Evolutionary conservation across 2,797 vertebrate species (phyloP), one percentile per base, ranked within the genome.

Genomic region (Neoniphon sammara): DNA sequence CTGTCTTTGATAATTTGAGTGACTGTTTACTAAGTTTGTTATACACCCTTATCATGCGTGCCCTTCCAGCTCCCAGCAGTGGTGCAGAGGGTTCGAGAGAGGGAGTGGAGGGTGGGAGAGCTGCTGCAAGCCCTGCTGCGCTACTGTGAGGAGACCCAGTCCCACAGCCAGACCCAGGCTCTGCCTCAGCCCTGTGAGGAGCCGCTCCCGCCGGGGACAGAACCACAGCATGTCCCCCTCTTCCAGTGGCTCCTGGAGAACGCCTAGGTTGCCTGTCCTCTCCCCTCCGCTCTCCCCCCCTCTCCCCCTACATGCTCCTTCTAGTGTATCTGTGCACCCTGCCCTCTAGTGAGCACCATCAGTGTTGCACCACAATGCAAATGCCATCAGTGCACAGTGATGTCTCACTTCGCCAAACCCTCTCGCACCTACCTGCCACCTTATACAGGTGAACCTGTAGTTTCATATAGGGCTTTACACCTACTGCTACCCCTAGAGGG

Each of bases 171-270:
- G 39, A 3, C 44, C 5, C 95, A 91, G 56, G 85, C 82, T 10
- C 75, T 53, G 1, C 44, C 87, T 20, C 83, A 55, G 21, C 66
- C 89, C 69, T 87, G 89, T 73, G 89, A 89, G 18, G 95, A 93
- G 57, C 17, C 77, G 0, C 66, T 49, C 1, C 89, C 76, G 84
- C 49, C 67, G 20, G 83, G 75, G 58, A 66, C 73, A 34, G 90
- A 85, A n/a, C 64, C 74, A 70, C 73, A 82, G 23, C 86, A 75
- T 65, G 85, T 83, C 75, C 88, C 96, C 17, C 94, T 99, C 44
- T 97, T 97, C 70, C 87, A 92, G 44, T 99, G 98, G 97, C 95
- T 99, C 78, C 91, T 97, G 86, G 97, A 98, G 84, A 94, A 94
- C 17, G 49, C 92, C 62, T 99, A 97, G 93, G 81, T 5, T 18